Base-by-base conservation (phyloP, 1,140 invertebrate species). In the Drosophila lacteicornis region DNA sequence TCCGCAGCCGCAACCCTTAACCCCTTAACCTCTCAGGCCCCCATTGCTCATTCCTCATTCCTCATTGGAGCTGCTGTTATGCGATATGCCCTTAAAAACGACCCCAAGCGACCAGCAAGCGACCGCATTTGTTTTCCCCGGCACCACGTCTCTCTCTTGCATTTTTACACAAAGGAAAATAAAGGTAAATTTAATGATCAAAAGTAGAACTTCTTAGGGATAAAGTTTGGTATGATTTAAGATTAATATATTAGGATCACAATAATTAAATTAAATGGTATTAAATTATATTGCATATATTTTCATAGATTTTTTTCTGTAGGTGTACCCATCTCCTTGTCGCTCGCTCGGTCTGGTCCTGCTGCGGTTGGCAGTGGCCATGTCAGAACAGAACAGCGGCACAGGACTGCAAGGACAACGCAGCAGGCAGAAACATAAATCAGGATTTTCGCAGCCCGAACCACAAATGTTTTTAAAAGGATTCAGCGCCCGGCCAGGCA, bases 401-500 rank as follows among this genome's bases (percentile, higher is more conserved):
- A 77, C 65, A 82, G 83, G 80, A 88, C 36, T 79, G 76, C 83
- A 83, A 82, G 75, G 75, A 81, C 63, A 78, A 73, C 81, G 80
- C 84, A 88, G 84, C 84, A 63, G 85, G 85, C 85, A 84, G 46
- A 73, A 76, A 88, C 84, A 88, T 88, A 88, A 88, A 88, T 88
- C 84, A 90, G 84, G 84, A 88, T 88, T 88, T 88, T 87, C 84
- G 68, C 80, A 84, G 84, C 84, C 77, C 65, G 71, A 79, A 68
- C 84, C 84, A 90, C 84, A 88, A 88, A 90, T 88, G 84, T 90
- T 90, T 88, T 88, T 88, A 84, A 88, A 88, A 88, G 84, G 84
- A 88, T 88, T 88, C 84, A 58, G 75, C 62, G 74, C 73, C 69
- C 49, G 80, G 56, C 45, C 63, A 46, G 65, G 63, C 63, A 46